A percentile compares a stretch with the other conserved stretches of the same genome.
These are phyloP conservation scores for Geopemphigus sp. DNA, from an alignment of 1,140 invertebrate species.

Conservation along the genomic window DNA sequence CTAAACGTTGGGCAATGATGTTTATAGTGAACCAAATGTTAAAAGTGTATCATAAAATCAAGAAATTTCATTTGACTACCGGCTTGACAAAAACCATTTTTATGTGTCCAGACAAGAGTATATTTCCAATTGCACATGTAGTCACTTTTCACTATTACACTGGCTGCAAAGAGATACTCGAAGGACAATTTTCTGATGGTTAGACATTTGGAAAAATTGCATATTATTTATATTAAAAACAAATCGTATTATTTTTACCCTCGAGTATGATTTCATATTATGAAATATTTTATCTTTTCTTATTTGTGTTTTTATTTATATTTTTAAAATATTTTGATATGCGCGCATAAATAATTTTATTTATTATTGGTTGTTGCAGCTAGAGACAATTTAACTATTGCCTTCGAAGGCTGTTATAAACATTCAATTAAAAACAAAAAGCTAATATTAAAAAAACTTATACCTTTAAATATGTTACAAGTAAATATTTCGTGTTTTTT, in stretches of 20 bases:
- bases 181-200: conserved; percentile 88
- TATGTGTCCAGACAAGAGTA: conserved; percentile 81
- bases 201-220: conserved; percentile 50
- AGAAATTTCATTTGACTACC: conserved; percentile 94
- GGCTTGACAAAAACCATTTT: conserved; percentile 95
- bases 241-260: too few species aligned
- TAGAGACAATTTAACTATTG: conserved; percentile 87
- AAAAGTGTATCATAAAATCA: conserved; percentile 96
- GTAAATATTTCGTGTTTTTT: conserved; percentile 55
- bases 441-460: conserved; percentile 90
- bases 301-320: too few species aligned
- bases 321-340: too few species aligned
- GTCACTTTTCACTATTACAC: conserved; percentile 97
- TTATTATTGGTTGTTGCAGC: conserved; percentile 61
- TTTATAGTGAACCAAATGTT: conserved; percentile 94
- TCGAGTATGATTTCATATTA: too few species aligned
- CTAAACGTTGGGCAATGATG: conserved; percentile 94
- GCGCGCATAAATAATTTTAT: background rate
- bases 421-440: conserved; percentile 84
- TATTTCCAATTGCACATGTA: conserved; percentile 81
- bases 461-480: conserved; percentile 83
- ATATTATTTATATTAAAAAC: background rate
- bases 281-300: too few species aligned
- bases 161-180: conserved; percentile 96
- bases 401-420: conserved; percentile 86